Percentiles rank a stretch among this genome's conserved stretches.
These are phyloP conservation scores for Julus scanicus DNA, from an alignment of 2,888 invertebrate genomes.

Conservation along the genomic window DNA sequence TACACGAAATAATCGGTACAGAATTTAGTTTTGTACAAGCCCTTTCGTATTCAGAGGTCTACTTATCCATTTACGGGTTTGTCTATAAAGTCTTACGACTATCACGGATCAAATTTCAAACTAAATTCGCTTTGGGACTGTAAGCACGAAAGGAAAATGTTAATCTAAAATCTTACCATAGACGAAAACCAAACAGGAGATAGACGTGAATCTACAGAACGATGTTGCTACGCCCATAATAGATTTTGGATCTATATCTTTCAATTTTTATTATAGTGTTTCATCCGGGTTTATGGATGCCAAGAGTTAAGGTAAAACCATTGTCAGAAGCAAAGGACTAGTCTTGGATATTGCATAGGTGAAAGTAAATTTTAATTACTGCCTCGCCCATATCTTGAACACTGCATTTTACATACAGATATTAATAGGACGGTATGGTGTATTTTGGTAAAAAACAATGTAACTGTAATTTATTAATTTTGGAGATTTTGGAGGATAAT, in stretches of 20 bases:
- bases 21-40: not conserved
- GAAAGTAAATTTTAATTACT: not conserved
- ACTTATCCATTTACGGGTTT: conserved; percentile 18
- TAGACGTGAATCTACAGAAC: not conserved
- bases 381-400: not conserved
- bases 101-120: conserved; percentile 26
- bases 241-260: not conserved
- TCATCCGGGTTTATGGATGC: not conserved
- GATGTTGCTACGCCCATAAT: not conserved
- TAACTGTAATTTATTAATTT: too few species aligned
- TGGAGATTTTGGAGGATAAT: too few species aligned
- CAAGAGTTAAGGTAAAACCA: not conserved
- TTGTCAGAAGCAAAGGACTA: too few species aligned
- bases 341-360: not conserved
- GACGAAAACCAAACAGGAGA: not conserved
- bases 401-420: not conserved
- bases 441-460: too few species aligned
- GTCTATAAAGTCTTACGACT: not conserved
- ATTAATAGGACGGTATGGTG: too few species aligned
- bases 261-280: conserved; percentile 31
- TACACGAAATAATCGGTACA: not conserved
- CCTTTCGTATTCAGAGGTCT: not conserved
- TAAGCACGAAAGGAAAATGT: not conserved
- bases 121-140: conserved; percentile 26
- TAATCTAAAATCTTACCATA: conserved; percentile 34